Base-by-base conservation (phyloP, 2,888 invertebrate species). In the Cantharis lateralis region DNA sequence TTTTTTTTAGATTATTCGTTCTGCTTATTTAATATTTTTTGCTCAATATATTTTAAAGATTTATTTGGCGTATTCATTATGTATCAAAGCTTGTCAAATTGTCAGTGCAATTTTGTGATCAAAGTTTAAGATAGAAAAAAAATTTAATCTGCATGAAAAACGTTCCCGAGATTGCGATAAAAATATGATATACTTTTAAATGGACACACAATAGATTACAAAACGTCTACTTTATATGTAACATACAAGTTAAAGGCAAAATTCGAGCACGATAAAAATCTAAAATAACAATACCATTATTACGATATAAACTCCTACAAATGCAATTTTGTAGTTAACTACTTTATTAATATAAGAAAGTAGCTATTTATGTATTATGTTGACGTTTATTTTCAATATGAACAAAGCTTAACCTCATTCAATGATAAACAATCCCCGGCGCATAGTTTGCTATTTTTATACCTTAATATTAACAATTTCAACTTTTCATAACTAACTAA, bases 291-390 rank as follows among this genome's bases (percentile, higher is more conserved):
- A 77, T 77, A 72, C 74, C 69, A 71, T 71, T 74, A 74, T 77
- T 77, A 71, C 77, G 77, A 74, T 74, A 77, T 74, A 66, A 48
- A 77, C 77, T 77, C 77, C 71, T 77, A 77, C 74, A 77, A 74
- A 71, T 48, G 68, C 68, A 66, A 77, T 77, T 73, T 68, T 61
- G 26, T 28, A 74, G 71, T 73, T 68, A 72, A 72, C 72, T 68
- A 68, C 68, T 68, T 68, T 69, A 69, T 72, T 76, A 72, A 69
- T 72, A 72, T 72, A 75, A 75, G 71, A 62, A 75, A 69, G 68
- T 62, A 20, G 69, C 62, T 72, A 48, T 48, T 72, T 76, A 70
- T 72, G 66, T 68, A 32, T 70, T 66, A 73, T 70, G 73, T 66
- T 62, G 72, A 73, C 61, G 72, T 73, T 76, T 76, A 73, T 76